These are phyloP conservation scores for Knipowitschia caucasica DNA, from an alignment of 2,797 vertebrate genomes.

Conservation along the genomic window DNA sequence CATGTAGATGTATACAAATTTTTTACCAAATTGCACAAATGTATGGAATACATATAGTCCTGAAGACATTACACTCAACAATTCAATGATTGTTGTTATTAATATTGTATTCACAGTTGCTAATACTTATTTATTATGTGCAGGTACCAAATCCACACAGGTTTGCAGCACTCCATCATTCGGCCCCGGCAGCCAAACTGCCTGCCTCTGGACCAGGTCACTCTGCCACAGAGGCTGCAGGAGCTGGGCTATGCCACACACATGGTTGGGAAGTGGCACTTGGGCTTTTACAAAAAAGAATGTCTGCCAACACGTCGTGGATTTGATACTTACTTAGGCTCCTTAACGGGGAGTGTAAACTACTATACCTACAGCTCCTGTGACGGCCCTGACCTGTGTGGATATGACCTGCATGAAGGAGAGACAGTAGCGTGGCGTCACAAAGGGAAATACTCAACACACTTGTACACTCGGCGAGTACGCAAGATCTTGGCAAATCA, in stretches of 20 bases:
- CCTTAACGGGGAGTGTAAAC: conserved; percentile 92
- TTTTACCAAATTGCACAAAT: too few species aligned
- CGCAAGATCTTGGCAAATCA: conserved; percentile 89
- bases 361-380: conserved; percentile 96
- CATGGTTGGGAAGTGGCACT: conserved; percentile 99
- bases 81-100: too few species aligned
- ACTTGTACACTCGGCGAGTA: conserved; percentile 88
- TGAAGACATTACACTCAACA: too few species aligned
- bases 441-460: conserved; percentile 91
- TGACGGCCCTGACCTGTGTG: conserved; percentile 87
- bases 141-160: conserved; percentile 98
- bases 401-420: conserved; percentile 92
- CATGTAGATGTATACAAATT: too few species aligned
- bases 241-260: conserved; percentile 93
- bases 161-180: conserved; percentile 97
- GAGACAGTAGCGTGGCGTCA: conserved; percentile 91
- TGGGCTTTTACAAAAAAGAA: conserved; percentile 96
- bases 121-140: conserved; percentile 7
- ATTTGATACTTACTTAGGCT: conserved; percentile 94
- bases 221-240: conserved; percentile 91
- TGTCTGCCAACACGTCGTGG: conserved; percentile 93
- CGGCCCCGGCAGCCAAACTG: conserved; percentile 94
- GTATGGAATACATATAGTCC: too few species aligned
- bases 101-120: not conserved
- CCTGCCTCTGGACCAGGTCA: conserved; percentile 89